Base-by-base conservation (phyloP, 2,888 invertebrate genomes). In the Drymonia ruficornis region DNA sequence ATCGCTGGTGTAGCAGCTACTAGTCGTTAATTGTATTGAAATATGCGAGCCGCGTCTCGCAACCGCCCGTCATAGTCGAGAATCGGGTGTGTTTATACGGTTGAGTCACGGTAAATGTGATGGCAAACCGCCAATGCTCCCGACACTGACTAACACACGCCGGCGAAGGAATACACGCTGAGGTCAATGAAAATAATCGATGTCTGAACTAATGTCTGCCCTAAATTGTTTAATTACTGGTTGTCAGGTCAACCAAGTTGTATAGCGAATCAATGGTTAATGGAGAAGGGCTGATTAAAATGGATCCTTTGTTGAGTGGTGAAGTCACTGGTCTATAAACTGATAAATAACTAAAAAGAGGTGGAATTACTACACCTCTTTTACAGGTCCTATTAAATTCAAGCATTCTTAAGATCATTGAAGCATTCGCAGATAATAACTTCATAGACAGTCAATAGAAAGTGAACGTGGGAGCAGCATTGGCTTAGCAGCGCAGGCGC, bases 21-120 rank as follows among this genome's bases (percentile, higher is more conserved):
- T 62, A 80, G 79, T 77, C 68, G 80, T 80, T 85, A 85, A 84
- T 87, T 87, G 81, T 85, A 84, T 83, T 83, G 84, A 84, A 84
- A 81, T 83, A 83, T 81, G 80, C 76, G 76, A 70, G 64, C 73
- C 74, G 76, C 72, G 74, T 74, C 75, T 75, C 74, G 72, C 75
- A 70, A 72, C 65, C 63, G 66, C 66, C 65, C 63, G 67, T 67
- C 72, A 67, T 75, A 70, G 76, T 69, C 65, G 64, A 72, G 75
- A 76, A 75, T 77, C 67, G 67, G 71, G 76, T 77, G 74, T 76
- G 72, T 71, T 68, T 73, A 72, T 75, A 71, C 68, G 70, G 73
- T 73, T 81, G 83, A 83, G 76, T 82, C 81, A 82, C 78, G 73
- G 78, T 74, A 74, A 72, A 70, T 73, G 76, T 64, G 73, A 78